These are phyloP conservation scores for Calcarius lapponicus DNA, from an alignment of 2,797 vertebrate genomes.

Conservation along the genomic window DNA sequence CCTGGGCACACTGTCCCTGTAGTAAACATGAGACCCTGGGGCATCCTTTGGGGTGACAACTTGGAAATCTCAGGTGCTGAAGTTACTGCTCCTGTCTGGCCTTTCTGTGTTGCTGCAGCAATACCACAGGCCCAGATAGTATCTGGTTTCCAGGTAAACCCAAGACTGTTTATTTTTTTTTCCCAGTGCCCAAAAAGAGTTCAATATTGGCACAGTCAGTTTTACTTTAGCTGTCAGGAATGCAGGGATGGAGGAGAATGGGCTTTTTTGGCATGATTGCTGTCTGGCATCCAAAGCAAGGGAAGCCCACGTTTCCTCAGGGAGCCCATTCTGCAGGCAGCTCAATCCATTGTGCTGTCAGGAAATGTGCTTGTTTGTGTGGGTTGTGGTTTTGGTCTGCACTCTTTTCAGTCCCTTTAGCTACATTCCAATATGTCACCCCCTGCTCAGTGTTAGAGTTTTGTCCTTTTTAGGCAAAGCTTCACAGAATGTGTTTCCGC, in stretches of 20 bases:
- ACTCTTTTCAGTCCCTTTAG: neutral
- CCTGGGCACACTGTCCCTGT: neutral
- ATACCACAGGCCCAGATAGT: neutral
- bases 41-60: neutral
- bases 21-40: neutral
- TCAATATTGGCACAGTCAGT: neutral
- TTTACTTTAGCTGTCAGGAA: neutral
- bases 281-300: neutral
- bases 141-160: neutral
- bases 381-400: neutral
- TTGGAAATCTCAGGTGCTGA: neutral
- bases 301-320: neutral
- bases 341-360: neutral
- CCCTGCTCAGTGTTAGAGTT: neutral
- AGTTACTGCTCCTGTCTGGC: neutral
- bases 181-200: neutral
- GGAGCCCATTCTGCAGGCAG: slow-evolving; percentile 1
- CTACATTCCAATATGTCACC: neutral
- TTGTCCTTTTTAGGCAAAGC: slow-evolving; percentile 46
- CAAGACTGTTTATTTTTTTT: neutral
- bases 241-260: neutral
- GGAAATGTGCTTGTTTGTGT: slow-evolving; percentile 31
- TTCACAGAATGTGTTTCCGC: neutral
- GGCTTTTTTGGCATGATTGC: neutral
- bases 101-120: neutral